Base-by-base conservation (phyloP, 2,888 invertebrate species). In the Branchinecta sandiegonensis region DNA sequence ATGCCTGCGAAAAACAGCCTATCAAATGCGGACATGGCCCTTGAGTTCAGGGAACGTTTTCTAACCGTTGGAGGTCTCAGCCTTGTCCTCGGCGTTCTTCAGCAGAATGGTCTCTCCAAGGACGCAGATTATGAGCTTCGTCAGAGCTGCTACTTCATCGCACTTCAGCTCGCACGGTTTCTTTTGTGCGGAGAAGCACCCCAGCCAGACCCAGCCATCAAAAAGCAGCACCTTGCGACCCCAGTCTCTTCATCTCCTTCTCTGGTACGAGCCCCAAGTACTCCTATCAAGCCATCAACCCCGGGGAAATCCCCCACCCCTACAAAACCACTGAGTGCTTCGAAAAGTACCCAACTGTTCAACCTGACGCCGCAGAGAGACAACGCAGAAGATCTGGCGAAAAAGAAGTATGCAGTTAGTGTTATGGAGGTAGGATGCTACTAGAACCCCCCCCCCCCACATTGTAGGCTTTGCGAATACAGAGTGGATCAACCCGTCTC, bases 131-230 rank as follows among this genome's bases (percentile, higher is more conserved):
- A 79, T 72, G 76, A 77, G 70, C 77, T 78, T 48, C 74, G 79
- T 64, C 80, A 80, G 72, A 78, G 77, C 13, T 79, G 79, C 70
- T 80, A 79, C 72, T 75, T 78, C 67, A 77, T 78, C 48, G 77
- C 77, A 65, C 72, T 80, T 47, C 78, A 79, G 72, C 75, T 80
- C 67, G 76, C 79, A 37, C 77, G 56, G 56, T 56, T 56, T 56
- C 17, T 56, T 14, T 8, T 56, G 56, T 56, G 56, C 17, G 56
- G 56, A 10, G 56, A 56, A 56, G 56, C 56, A 8, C 56, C 56
- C 17, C 56, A 56, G 8, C 56, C 10, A 10, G 56, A 56, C 9
- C n/a, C 56, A 14, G n/a, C 56, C 1, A 17, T 56, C 14, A 56
- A 56, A 9, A 56, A 56, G 17, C 56, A 56, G 9, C 17, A 56